Conservation (phyloP, 2,888 invertebrate species). For the Diaperis boleti region DNA sequence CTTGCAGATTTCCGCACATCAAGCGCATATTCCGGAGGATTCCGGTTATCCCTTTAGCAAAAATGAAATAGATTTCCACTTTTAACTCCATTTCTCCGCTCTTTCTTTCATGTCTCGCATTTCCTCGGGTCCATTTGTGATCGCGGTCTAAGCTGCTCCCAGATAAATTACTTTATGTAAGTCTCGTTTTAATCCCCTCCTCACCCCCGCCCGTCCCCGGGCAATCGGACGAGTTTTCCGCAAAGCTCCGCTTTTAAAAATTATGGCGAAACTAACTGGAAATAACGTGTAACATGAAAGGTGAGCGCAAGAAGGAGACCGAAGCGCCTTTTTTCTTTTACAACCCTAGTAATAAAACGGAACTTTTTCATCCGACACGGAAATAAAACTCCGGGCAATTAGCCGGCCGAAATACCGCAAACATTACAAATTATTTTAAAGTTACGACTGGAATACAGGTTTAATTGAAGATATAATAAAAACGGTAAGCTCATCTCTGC, state of each 20-base stretch:
- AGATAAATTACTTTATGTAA: constrained; percentile 38
- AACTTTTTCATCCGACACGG: constrained; percentile 29
- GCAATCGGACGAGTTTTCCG: constrained; percentile 16
- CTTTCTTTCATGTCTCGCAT: constrained; percentile 29
- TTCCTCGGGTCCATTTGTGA: constrained; percentile 31
- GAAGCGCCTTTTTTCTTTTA: constrained; percentile 23
- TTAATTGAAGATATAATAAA: constrained; percentile 47
- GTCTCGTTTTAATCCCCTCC: constrained; percentile 36
- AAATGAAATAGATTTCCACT: constrained; percentile 35
- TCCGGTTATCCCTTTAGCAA: constrained; percentile 20
- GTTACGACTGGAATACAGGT: constrained; percentile 41
- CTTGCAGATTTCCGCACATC: constrained; percentile 3
- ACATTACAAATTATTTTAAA: constrained; percentile 43
- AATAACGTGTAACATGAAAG: constrained; percentile 25
- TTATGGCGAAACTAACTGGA: constrained; percentile 26
- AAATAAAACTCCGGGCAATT: constrained; percentile 35
- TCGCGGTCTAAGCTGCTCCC: constrained; percentile 16
- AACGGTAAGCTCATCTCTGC: constrained; percentile 46
- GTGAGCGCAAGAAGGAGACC: constrained; percentile 6
- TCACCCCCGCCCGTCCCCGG: neutral
- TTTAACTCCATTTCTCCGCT: constrained; percentile 28
- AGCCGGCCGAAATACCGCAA: constrained; percentile 33
- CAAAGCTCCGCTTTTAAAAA: constrained; percentile 23
- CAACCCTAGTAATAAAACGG: constrained; percentile 45
- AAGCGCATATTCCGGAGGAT: constrained; percentile 5